Conservation (phyloP, 2,888 invertebrate species). For the Thelaira solivaga region DNA sequence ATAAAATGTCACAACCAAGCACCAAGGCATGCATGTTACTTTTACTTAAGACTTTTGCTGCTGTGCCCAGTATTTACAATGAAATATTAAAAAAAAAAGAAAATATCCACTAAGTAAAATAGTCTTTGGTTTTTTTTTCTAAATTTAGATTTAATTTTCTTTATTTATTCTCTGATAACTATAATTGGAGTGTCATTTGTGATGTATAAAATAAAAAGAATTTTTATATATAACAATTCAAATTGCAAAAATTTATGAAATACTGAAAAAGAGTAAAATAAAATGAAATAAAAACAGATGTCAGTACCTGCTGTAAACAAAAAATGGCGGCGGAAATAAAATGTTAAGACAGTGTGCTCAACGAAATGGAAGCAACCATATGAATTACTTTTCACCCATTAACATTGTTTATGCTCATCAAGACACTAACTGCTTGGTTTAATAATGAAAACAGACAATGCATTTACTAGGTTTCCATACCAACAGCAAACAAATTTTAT, state of each 20-base stretch:
- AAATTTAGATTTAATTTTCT: conserved; percentile 46
- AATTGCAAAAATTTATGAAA: not conserved
- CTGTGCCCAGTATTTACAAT: too few relatives aligned
- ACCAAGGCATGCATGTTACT: too few relatives aligned
- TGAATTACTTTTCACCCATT: not conserved
- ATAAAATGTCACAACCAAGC: too few relatives aligned
- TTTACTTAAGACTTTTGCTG: too few relatives aligned
- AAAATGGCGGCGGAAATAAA: conserved; percentile 8
- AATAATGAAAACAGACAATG: too few relatives aligned
- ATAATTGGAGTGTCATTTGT: conserved; percentile 71
- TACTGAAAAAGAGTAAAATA: not conserved
- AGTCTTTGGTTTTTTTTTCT: conserved; percentile 33
- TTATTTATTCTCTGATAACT: conserved; percentile 68
- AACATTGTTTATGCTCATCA: not conserved
- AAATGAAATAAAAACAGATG: not conserved
- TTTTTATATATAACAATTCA: not conserved
- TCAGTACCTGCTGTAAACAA: not conserved
- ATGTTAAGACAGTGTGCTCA: conserved; percentile 3
- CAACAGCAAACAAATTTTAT: too few relatives aligned
- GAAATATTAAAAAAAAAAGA: too few relatives aligned
- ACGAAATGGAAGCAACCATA: not conserved
- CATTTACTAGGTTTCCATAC: too few relatives aligned
- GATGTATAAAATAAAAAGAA: not conserved
- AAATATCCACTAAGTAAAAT: too few relatives aligned
- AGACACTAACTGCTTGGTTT: too few relatives aligned